Conservation (phyloP, 2,113 vertebrate genomes). For the Gymnarchus niloticus region DNA sequence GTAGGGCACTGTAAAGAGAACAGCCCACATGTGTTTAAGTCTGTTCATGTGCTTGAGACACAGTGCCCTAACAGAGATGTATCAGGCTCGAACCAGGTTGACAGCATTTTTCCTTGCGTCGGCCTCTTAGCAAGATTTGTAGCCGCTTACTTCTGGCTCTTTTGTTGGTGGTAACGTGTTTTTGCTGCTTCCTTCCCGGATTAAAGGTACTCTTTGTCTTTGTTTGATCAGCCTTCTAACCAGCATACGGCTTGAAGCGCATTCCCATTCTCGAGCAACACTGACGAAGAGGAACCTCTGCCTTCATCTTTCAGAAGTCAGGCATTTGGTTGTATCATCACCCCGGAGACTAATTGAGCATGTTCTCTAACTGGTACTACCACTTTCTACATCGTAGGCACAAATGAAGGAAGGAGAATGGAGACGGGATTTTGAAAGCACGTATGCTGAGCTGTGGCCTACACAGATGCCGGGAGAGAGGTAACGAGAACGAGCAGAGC, state of each 20-base stretch:
- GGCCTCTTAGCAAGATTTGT: not conserved
- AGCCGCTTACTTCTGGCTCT: not conserved
- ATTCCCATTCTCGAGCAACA: not conserved
- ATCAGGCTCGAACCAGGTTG: not conserved
- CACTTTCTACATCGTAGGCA: not conserved
- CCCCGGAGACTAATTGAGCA: slow-evolving; percentile 13
- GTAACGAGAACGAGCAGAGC: not conserved
- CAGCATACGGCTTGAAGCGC: not conserved
- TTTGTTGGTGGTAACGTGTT: slow-evolving; percentile 3
- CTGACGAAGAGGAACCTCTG: not conserved
- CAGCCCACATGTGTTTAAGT: not conserved
- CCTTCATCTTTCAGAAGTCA: not conserved
- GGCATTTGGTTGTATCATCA: not conserved
- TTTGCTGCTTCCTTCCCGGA: not conserved
- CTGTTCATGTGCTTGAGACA: not conserved
- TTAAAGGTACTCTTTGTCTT: not conserved
- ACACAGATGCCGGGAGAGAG: not conserved
- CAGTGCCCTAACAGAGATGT: not conserved
- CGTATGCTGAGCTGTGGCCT: not conserved
- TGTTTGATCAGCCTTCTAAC: not conserved
- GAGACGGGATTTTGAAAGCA: not conserved
- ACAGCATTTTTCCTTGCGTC: not conserved
- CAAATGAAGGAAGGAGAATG: not conserved
- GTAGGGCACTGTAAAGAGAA: not conserved
- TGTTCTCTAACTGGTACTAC: not conserved